These are phyloP conservation scores for Luffia ferchaultella DNA, from an alignment of 2,888 invertebrate species.

Conservation along the genomic window DNA sequence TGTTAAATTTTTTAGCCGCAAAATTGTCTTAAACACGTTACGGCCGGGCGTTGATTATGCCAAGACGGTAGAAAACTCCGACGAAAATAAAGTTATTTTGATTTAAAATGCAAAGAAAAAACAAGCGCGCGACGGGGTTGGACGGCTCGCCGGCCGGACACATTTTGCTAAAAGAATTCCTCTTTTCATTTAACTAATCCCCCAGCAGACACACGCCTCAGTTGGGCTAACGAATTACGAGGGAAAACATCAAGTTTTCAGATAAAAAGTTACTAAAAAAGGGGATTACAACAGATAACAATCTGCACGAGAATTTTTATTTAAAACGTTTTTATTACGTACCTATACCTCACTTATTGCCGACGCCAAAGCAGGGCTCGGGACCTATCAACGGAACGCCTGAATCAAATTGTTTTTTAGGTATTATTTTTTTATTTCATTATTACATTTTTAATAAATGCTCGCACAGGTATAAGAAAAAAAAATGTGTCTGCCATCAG, in stretches of 20 bases:
- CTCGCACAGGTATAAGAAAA: no score
- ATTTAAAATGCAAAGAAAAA: slow-evolving; percentile 58
- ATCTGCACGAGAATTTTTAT: not conserved
- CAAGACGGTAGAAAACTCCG: slow-evolving; percentile 46
- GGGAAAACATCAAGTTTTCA: slow-evolving; percentile 22
- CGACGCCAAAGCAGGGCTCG: no score
- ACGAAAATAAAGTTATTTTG: slow-evolving; percentile 56
- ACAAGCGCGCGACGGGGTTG: slow-evolving; percentile 19
- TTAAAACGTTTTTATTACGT: not conserved
- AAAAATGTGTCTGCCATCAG: no score
- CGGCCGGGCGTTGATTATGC: slow-evolving; percentile 46
- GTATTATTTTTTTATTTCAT: no score
- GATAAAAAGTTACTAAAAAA: slow-evolving; percentile 8
- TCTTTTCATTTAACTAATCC: slow-evolving; percentile 46
- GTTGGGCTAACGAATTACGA: slow-evolving; percentile 25
- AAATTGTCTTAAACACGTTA: slow-evolving; percentile 54
- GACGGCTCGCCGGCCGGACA: slow-evolving; percentile 25
- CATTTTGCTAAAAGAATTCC: slow-evolving; percentile 33
- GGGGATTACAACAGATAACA: slow-evolving; percentile 4
- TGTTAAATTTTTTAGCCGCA: slow-evolving; percentile 36
- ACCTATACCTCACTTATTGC: no score
- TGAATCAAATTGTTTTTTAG: no score
- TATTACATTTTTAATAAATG: no score
- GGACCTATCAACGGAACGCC: no score
- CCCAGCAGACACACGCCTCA: slow-evolving; percentile 27